These are phyloP conservation scores for Cardinalis cardinalis DNA, from an alignment of 2,113 vertebrate genomes.

Conservation along the genomic window DNA sequence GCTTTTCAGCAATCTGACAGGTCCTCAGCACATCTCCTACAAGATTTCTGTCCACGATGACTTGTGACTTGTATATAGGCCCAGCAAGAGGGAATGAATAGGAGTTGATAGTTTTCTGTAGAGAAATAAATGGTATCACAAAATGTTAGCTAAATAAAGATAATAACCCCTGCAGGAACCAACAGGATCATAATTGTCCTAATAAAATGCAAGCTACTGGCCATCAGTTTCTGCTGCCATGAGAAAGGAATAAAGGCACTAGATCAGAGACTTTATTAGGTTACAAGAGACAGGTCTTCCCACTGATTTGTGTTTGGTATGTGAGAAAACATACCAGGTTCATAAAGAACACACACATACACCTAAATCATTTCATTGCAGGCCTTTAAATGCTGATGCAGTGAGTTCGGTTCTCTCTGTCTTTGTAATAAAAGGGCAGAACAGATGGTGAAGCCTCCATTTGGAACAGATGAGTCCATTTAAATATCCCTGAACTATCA, in stretches of 20 bases:
- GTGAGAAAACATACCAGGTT: slow-evolving; percentile 45
- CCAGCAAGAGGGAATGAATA: background rate
- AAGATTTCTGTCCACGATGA: background rate
- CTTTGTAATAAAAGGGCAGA: slow-evolving; percentile 44
- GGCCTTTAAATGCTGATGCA: background rate
- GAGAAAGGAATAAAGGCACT: background rate
- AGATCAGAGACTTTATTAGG: slow-evolving; percentile 11
- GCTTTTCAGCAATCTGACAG: background rate
- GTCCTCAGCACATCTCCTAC: background rate
- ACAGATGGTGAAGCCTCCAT: slow-evolving; percentile 45
- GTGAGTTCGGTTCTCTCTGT: background rate
- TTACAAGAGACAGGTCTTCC: background rate
- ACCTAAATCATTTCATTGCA: slow-evolving; percentile 6
- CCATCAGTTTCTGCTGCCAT: slow-evolving; percentile 31
- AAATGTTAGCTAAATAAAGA: background rate
- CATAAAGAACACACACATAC: background rate
- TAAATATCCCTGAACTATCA: slow-evolving; percentile 23
- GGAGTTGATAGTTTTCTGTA: background rate
- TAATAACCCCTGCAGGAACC: slow-evolving; percentile 23
- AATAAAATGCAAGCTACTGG: slow-evolving; percentile 54
- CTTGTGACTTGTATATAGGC: accelerated
- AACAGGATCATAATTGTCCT: slow-evolving; percentile 37
- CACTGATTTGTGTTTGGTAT: slow-evolving; percentile 49
- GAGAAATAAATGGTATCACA: slow-evolving; percentile 2
- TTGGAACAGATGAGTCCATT: slow-evolving; percentile 39